Base-by-base conservation (phyloP, 2,888 invertebrate species). In the Conops quadrifasciatus region DNA sequence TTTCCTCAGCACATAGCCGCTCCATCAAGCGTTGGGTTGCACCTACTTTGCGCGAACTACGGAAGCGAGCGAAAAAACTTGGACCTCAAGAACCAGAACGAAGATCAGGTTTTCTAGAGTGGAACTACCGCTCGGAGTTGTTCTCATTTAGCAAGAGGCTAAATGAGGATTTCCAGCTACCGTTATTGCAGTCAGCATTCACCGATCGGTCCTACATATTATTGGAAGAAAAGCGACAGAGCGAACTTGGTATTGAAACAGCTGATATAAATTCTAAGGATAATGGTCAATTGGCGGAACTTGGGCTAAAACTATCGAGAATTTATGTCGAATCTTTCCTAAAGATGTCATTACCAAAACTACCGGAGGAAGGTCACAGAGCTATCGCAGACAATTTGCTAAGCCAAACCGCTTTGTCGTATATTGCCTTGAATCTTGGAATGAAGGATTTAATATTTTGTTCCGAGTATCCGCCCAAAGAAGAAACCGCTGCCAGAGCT, bases 91-190 rank as follows among this genome's bases (percentile, higher is more conserved):
- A 83, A 5, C 80, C 82, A 28, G 80, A 82, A 30, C 87, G 87
- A 1, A 87, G 94, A 74, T 91, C 90, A 30, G 88, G 88, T 11
- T 93, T 88, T 80, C 77, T 92, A n/a, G 94, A 93, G 80, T 95
- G 97, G 97, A 97, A 96, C 82, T 91, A 94, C 78, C 90, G 92
- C 78, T 90, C 94, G 0, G 97, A 97, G 87, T 75, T 97, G 2
- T 96, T 88, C 87, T 94, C 97, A 0, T 97, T 97, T 87, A 92
- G 92, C 13, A 91, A 92, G 80, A 88, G 98, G 30, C 87, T 97
- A 19, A 90, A 92, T 28, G 98, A 98, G 87, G 89, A 93, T 4
- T 94, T 98, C 80, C 88, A 94, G 72, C 85, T 88, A 0, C 87
- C 89, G 24, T 83, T 92, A 19, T 85, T 98, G 36, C 88, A 91